Conservation (phyloP, 2,888 invertebrate species). For the Criorhina ranunculi region DNA sequence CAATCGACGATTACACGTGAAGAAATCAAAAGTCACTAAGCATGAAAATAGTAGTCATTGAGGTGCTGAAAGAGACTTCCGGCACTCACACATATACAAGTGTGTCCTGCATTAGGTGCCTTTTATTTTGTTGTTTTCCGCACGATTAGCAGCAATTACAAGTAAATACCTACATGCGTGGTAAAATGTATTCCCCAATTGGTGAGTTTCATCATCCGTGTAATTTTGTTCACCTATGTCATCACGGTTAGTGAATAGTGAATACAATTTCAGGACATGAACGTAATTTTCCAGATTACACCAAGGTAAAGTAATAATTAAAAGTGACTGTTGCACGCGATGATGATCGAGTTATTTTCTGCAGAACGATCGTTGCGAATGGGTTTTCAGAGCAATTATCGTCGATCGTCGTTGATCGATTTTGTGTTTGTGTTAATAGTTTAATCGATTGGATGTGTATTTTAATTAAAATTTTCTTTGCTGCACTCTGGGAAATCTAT, state of each 20-base stretch:
- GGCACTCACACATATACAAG: slow-evolving; percentile 17
- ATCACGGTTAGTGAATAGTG: background rate
- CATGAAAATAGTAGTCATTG: slow-evolving; percentile 53
- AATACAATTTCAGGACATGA: slow-evolving; percentile 30
- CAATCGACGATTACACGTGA: slow-evolving; percentile 47
- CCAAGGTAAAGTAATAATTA: slow-evolving; percentile 49
- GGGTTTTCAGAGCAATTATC: slow-evolving; percentile 14
- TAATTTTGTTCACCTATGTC: slow-evolving; percentile 52
- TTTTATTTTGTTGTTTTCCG: slow-evolving; percentile 42
- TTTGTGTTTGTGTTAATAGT: slow-evolving; percentile 36
- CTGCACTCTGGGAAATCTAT: background rate
- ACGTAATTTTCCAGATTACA: slow-evolving; percentile 40
- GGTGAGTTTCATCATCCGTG: slow-evolving; percentile 59
- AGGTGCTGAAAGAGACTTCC: slow-evolving; percentile 48
- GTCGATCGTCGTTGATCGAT: slow-evolving; percentile 25
- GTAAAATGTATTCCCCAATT: slow-evolving; percentile 19
- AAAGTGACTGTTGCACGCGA: slow-evolving; percentile 64
- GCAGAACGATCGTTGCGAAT: slow-evolving; percentile 12
- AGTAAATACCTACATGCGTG: slow-evolving; percentile 10
- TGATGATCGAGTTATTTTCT: slow-evolving; percentile 61
- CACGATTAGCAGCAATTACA: slow-evolving; percentile 46
- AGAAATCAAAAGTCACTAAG: slow-evolving; percentile 71
- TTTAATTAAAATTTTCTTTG: background rate
- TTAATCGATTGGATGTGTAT: slow-evolving; percentile 39
- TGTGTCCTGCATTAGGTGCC: slow-evolving; percentile 52